Conservation (phyloP, 1,140 invertebrate genomes). For the Apis laboriosa region DNA sequence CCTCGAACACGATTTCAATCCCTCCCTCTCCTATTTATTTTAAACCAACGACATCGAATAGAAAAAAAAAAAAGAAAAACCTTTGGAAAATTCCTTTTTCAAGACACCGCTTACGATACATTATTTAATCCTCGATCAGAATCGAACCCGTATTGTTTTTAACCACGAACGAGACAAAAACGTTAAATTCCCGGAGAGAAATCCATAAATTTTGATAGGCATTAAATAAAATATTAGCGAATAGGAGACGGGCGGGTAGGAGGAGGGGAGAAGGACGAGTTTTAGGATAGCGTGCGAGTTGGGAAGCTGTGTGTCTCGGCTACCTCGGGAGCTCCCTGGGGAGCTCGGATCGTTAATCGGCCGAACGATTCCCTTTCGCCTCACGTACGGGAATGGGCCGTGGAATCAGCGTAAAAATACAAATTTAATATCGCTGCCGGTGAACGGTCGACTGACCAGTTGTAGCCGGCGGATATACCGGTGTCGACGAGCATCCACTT, state of each 20-base stretch:
- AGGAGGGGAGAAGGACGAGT: conserved; percentile 54
- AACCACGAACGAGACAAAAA: neutral
- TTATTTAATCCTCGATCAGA: neutral
- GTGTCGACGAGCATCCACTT: conserved; percentile 16
- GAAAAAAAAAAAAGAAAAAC: no score
- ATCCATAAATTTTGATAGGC: conserved; percentile 80
- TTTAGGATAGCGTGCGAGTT: conserved; percentile 60
- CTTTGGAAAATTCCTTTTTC: no score
- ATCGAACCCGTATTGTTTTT: neutral
- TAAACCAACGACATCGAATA: no score
- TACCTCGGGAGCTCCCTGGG: conserved; percentile 69
- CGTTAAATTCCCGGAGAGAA: conserved; percentile 50
- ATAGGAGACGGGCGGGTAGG: conserved; percentile 37
- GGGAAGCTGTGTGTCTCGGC: conserved; percentile 51
- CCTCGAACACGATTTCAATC: no score
- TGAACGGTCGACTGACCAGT: conserved; percentile 47
- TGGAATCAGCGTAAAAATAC: conserved; percentile 83
- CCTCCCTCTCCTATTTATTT: no score
- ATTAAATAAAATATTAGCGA: conserved; percentile 79
- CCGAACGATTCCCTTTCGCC: conserved; percentile 79
- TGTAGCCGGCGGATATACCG: conserved; percentile 28
- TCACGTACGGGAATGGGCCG: conserved; percentile 80
- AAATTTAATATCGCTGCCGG: conserved; percentile 79
- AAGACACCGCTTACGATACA: neutral
- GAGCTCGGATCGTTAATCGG: conserved; percentile 81